Evolutionary conservation across 2,797 vertebrate species (phyloP), one percentile per base, ranked within the genome.

Genomic region (Euthynnus affinis): DNA sequence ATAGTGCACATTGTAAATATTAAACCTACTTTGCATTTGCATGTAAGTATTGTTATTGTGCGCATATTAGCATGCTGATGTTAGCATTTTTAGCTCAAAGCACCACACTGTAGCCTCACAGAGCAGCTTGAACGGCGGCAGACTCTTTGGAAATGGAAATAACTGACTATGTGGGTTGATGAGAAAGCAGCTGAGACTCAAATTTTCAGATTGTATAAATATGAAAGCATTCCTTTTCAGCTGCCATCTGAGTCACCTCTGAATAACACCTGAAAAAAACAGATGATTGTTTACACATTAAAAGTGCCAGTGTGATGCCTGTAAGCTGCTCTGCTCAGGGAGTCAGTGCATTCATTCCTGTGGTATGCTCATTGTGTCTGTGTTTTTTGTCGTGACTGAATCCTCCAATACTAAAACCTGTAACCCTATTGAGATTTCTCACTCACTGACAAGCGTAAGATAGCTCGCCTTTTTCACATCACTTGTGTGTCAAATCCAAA

Each of bases 401-500:
- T 64, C 12, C 18, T 32, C 22, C 29, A 57, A 52, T 56, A 57
- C 67, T 44, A 64, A 66, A 53, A 52, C 20, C 34, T 68, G 15
- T 29, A 70, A 72, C 56, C 34, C 15, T 25, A 64, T 5, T 44
- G 7, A 55, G 49, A 65, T 25, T 13, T 64, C 32, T 71, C 49
- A 25, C 22, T 67, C 23, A 27, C 42, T 40, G 18, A 42, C 29
- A 49, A 17, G 22, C 20, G 32, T 7, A 66, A 25, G 9, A 66
- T 44, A 52, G 51, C 6, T 58, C 34, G 29, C 27, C 58, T 63
- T 60, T 76, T 59, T 18, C 56, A 63, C 60, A 32, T 32, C 29
- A 46, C 29, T 37, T 55, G 27, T 2, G 2, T 78, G 83, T 63
- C 63, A 37, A 10, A 34, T 46, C 73, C 71, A 78, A 56, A 63